Conservation (phyloP, 2,113 vertebrate species). For the Takifugu flavidus region DNA sequence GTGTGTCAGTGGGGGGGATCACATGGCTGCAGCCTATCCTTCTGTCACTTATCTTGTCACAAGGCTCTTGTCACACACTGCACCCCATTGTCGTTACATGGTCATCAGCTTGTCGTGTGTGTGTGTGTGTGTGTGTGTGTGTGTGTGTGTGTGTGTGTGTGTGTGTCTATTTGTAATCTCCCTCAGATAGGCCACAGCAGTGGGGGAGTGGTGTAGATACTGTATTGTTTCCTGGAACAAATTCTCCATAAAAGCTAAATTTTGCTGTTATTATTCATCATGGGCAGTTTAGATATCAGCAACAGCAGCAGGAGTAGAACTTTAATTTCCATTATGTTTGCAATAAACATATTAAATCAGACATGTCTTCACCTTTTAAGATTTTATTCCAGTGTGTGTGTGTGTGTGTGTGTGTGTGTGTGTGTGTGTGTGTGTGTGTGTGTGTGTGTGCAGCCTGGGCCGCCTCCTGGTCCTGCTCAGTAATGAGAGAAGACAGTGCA, state of each 20-base stretch:
- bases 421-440: constrained; percentile 17
- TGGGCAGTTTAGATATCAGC: too few relatives aligned
- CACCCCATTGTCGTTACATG: constrained; percentile 35
- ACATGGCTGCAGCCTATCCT: constrained; percentile 56
- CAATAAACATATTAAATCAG: too few relatives aligned
- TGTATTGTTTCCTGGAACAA: too few relatives aligned
- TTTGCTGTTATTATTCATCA: too few relatives aligned
- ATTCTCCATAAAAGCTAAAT: too few relatives aligned
- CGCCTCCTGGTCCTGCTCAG: constrained; percentile 59
- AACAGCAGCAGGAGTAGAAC: too few relatives aligned
- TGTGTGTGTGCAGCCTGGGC: constrained; percentile 44
- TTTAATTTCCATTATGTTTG: too few relatives aligned
- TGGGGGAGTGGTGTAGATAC: too few relatives aligned
- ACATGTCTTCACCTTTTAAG: too few relatives aligned
- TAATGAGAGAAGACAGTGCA: constrained; percentile 67
- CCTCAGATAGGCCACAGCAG: too few relatives aligned
- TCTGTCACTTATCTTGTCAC: constrained; percentile 70
- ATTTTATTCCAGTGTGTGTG: constrained; percentile 5
- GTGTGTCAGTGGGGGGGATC: constrained; percentile 32
- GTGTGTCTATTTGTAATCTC: not conserved
- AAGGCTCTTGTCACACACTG: constrained; percentile 59
- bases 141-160: constrained; percentile 7
- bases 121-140: constrained; percentile 8
- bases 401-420: constrained; percentile 23
- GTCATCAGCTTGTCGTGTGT: not conserved